Conservation (phyloP, 2,888 invertebrate species). For the Argynnis bischoffii region DNA sequence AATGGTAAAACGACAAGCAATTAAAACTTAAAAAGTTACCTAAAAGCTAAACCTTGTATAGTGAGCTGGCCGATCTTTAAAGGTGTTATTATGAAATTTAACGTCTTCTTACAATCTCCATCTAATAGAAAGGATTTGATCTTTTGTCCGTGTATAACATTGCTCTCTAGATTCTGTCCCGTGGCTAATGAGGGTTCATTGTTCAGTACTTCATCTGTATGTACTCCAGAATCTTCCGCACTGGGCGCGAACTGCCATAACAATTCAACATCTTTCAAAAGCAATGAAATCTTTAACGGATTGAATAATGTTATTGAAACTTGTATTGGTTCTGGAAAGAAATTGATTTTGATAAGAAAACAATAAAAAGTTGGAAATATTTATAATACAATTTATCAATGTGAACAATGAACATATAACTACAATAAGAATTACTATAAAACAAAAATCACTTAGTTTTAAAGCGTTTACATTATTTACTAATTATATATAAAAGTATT, state of each 20-base stretch:
- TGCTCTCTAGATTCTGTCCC: slow-evolving; percentile 57
- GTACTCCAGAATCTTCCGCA: slow-evolving; percentile 49
- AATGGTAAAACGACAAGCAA: neutral
- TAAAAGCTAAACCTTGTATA: slow-evolving; percentile 88
- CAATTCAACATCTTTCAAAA: slow-evolving; percentile 86
- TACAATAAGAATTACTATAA: no score
- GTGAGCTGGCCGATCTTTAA: slow-evolving; percentile 87
- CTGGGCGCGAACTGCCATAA: slow-evolving; percentile 85
- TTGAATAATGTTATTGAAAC: slow-evolving; percentile 89
- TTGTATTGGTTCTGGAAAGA: slow-evolving; percentile 88
- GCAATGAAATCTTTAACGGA: slow-evolving; percentile 87
- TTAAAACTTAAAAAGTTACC: slow-evolving; percentile 64
- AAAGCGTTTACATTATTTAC: no score
- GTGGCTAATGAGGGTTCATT: slow-evolving; percentile 64
- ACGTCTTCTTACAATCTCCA: slow-evolving; percentile 82
- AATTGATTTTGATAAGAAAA: slow-evolving; percentile 24
- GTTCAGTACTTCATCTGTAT: slow-evolving; percentile 49
- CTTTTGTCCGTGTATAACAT: slow-evolving; percentile 81
- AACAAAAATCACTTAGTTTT: no score
- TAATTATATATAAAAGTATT: no score
- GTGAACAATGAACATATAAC: neutral
- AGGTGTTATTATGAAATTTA: slow-evolving; percentile 88
- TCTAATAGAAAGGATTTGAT: slow-evolving; percentile 81
- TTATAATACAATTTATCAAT: neutral
- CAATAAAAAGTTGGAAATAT: neutral